phyloP scores from a whole-genome alignment of 2,797 vertebrate species.

The Podarcis siculus region DNA sequence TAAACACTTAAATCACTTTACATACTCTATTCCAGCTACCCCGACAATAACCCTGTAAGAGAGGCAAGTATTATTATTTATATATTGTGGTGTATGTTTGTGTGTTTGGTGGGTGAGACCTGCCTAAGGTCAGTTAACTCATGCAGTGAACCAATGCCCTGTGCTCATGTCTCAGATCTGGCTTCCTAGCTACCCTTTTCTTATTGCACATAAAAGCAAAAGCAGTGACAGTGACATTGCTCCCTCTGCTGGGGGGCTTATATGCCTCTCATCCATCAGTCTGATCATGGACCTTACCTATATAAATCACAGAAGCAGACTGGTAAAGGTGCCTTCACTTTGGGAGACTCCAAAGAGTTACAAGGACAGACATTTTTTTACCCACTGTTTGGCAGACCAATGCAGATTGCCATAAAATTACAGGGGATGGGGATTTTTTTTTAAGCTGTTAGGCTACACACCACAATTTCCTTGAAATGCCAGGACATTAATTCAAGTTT shows the following conservation, averaged over 20 bases:
- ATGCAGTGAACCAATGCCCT: background rate
- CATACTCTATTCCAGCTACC: background rate
- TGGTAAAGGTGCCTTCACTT: background rate
- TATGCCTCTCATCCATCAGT: background rate
- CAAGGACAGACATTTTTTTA: constrained; percentile 1
- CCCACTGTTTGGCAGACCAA: background rate
- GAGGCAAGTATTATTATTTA: background rate
- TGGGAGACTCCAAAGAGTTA: background rate
- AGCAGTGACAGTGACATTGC: background rate
- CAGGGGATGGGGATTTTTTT: background rate
- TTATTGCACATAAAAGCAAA: background rate
- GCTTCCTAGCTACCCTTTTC: background rate
- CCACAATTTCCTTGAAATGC: background rate
- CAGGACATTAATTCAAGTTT: background rate
- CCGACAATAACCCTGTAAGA: background rate
- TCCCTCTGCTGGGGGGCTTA: background rate
- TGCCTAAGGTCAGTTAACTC: background rate
- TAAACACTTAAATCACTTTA: background rate
- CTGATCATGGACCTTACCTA: background rate
- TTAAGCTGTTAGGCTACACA: background rate
- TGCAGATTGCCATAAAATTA: background rate
- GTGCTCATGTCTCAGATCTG: background rate
- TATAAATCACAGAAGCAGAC: constrained; percentile 1
- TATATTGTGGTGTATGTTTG: background rate
- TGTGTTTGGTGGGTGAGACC: background rate